Base-by-base conservation (phyloP, 2,888 invertebrate species). In the Pyrgus malvae region DNA sequence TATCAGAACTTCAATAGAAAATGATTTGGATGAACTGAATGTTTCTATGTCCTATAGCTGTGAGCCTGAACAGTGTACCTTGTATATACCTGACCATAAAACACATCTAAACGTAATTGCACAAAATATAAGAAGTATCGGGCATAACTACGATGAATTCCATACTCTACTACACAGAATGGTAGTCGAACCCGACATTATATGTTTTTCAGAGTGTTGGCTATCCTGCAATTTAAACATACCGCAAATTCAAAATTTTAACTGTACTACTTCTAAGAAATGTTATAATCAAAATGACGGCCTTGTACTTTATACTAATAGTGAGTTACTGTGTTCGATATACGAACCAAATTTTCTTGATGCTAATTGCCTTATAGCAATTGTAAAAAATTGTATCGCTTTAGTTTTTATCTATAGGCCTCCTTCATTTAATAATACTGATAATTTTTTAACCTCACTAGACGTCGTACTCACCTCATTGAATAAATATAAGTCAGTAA, bases 221-320 rank as follows among this genome's bases (percentile, higher is more conserved):
- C 42, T 49, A 12, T 37, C 40, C 3, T 48, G 37, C 14, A 55
- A 48, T 3, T 12, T 7, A n/a, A 12, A 3, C 19, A 11, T 55
- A 8, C 55, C 55, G 16, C 37, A 21, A 37, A 6, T 55, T 8
- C 14, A 44, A 9, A 31, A 37, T 16, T 48, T 29, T 38, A 42
- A 42, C 14, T 37, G 17, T 9, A 48, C 37, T 38, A 8, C 31
- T 12, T 48, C 48, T 6, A 31, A 35, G 2, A 48, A 38, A n/a
- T 6, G n/a, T 21, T 42, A 48, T 14, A 54, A 57, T 35, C 53
- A 57, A 45, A 54, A 53, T 6, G 57, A 57, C 25, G 57, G 57
- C 9, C 25, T 57, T 7, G 53, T 54, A 11, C 38, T 45, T 12
- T 57, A 54, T 21, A 33, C 48, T 3, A 42, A 54, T 4, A 31